Percentiles rank a stretch among this genome's conserved stretches.
phyloP scores from a whole-genome alignment of 35 echinoderm and acorn worm species.

The Ptychodera flava region DNA sequence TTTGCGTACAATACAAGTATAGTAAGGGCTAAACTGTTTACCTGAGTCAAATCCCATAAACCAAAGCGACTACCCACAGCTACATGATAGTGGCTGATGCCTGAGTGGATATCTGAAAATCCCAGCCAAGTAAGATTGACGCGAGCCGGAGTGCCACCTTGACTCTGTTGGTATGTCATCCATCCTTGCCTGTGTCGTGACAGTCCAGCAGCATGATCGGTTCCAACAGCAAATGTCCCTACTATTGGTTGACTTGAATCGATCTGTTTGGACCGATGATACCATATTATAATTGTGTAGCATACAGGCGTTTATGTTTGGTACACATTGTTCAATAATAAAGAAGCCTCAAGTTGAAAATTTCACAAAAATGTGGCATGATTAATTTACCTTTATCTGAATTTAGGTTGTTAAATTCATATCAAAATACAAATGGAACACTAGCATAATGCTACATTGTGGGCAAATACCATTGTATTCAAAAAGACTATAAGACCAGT shows the following conservation, averaged over 20 bases:
- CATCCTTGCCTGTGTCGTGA: constrained; percentile 6
- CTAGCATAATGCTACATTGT: too few species aligned
- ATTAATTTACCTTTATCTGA: too few species aligned
- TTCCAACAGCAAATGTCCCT: constrained; percentile 22
- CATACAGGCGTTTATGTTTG: too few species aligned
- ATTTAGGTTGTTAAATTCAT: too few species aligned
- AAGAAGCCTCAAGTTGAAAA: too few species aligned
- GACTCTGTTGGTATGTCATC: constrained; percentile 14
- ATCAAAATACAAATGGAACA: too few species aligned
- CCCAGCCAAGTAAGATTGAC: constrained; percentile 30
- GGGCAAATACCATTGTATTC: too few species aligned
- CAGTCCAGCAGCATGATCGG: constrained; percentile 36
- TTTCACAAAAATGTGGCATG: too few species aligned
- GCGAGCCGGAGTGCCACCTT: not conserved
- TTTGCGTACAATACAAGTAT: not conserved
- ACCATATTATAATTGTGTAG: too few species aligned
- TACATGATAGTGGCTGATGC: constrained; percentile 15
- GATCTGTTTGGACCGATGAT: not conserved
- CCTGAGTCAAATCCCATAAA: constrained; percentile 11
- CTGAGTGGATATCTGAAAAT: constrained; percentile 33
- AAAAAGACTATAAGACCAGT: too few species aligned
- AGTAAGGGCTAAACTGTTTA: not conserved
- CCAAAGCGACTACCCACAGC: constrained; percentile 6
- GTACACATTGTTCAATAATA: too few species aligned
- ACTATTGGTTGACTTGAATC: constrained; percentile 21